phyloP scores from a whole-genome alignment of 2,113 vertebrate species.

The Nibea albiflora region DNA sequence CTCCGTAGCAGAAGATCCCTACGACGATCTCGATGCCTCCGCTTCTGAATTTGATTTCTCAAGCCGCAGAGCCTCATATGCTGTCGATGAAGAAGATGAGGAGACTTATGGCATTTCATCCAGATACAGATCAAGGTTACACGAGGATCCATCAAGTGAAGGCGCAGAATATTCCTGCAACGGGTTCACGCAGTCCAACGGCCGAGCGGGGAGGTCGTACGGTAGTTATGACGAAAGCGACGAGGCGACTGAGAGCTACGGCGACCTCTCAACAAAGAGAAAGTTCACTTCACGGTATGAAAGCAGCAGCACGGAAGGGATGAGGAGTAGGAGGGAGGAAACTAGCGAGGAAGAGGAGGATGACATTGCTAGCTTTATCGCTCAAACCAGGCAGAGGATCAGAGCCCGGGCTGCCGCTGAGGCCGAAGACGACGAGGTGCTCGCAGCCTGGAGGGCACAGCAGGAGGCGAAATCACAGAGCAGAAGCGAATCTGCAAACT shows the following conservation, averaged over 20 bases:
- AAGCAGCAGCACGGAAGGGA: slow-evolving; percentile 65
- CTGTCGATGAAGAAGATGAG: slow-evolving; percentile 73
- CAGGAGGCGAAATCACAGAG: slow-evolving; percentile 86
- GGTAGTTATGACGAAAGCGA: slow-evolving; percentile 66
- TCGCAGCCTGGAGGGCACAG: slow-evolving; percentile 90
- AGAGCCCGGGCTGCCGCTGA: slow-evolving; percentile 81
- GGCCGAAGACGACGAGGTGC: slow-evolving; percentile 90
- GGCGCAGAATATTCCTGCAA: slow-evolving; percentile 67
- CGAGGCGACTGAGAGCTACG: slow-evolving; percentile 76
- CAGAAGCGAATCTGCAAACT: slow-evolving; percentile 34
- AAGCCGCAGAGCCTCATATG: slow-evolving; percentile 79
- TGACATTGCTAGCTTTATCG: slow-evolving; percentile 79
- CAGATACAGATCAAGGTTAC: slow-evolving; percentile 81
- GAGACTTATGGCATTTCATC: slow-evolving; percentile 79
- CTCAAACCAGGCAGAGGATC: slow-evolving; percentile 78
- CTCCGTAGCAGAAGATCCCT: slow-evolving; percentile 68
- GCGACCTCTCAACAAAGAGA: slow-evolving; percentile 84
- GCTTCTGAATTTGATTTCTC: slow-evolving; percentile 87
- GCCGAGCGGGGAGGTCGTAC: slow-evolving; percentile 65
- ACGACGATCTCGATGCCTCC: slow-evolving; percentile 77
- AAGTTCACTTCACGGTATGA: slow-evolving; percentile 83
- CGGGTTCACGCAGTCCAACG: slow-evolving; percentile 70
- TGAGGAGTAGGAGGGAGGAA: slow-evolving; percentile 61
- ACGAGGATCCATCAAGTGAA: slow-evolving; percentile 60
- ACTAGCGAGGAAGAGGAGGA: slow-evolving; percentile 80